Percentiles rank a stretch among this genome's conserved stretches.
Evolutionary conservation across 2,113 vertebrate genomes (phyloP).

Genomic region (Romanogobio albipinnatus): DNA sequence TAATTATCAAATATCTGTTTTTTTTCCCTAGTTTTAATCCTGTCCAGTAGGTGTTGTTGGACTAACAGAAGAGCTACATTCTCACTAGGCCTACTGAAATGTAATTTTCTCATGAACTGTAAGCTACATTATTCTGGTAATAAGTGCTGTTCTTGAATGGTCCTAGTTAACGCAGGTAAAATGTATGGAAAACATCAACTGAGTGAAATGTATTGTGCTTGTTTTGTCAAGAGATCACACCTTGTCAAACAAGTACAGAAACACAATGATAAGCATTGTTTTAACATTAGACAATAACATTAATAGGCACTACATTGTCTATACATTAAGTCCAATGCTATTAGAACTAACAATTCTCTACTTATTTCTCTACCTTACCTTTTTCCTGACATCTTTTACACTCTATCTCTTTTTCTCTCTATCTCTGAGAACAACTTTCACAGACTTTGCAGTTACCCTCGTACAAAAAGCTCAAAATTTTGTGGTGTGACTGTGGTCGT

Average conservation of each 20-base stretch:
- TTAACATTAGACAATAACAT: neutral
- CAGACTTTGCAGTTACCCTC: slow-evolving; percentile 76
- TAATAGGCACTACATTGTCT: neutral
- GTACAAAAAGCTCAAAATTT: slow-evolving; percentile 84
- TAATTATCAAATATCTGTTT: neutral
- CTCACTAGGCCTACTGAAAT: neutral
- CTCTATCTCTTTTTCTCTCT: neutral
- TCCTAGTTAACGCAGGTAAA: neutral
- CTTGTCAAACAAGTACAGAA: neutral
- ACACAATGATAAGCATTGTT: neutral
- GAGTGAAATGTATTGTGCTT: neutral
- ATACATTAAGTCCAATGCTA: neutral
- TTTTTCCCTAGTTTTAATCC: neutral
- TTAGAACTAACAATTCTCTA: neutral
- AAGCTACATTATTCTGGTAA: neutral
- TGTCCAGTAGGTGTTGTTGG: slow-evolving; percentile 1
- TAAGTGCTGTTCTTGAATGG: neutral
- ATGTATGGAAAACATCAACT: neutral
- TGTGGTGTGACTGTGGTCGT: slow-evolving; percentile 91
- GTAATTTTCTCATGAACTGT: neutral
- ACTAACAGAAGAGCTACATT: slow-evolving; percentile 15
- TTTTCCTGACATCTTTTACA: neutral
- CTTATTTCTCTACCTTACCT: slow-evolving; percentile 16
- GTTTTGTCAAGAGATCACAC: neutral
- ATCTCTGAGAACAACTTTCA: slow-evolving; percentile 56